Evolutionary conservation across 2,888 invertebrate species (phyloP), one percentile per base, ranked within the genome.

Genomic region (Linnaemya tessellans): DNA sequence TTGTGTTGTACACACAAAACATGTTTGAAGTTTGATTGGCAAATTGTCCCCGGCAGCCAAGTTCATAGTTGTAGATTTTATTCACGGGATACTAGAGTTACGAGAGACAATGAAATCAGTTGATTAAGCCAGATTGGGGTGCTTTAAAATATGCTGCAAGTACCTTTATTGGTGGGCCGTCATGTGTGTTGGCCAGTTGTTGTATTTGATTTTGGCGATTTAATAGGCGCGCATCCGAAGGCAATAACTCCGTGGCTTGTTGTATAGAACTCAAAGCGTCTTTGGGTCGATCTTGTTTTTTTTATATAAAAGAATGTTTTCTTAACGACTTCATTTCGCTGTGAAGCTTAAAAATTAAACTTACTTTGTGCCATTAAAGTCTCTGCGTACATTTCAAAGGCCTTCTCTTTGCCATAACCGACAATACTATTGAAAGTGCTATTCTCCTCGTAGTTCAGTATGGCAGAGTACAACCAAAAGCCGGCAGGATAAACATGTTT

Each of bases 1-100:
- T 91, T n/a, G 84, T 88, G 20, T 91, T 92, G 77, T 91, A 91
- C 25, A 88, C 11, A 43, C 92, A 91, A 58, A 89, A 78, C 15
- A 91, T 87, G 1, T 77, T 87, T 0, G 88, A 82, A 0, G 60
- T 71, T 30, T 60, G 30, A 9, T 80, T 51, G 0, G 85, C 54
- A 35, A 86, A 92, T 56, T 87, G 67, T 0, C 91, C 91, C 4
- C 90, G 91, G 18, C 91, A 91, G 10, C 90, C 91, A 1, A 60
- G 67, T 49, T 90, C 88, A 64, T 88, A 89, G 7, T 49, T n/a
- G 0, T 38, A 38, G n/a, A 62, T 22, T 3, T 3, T 10, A 3
- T 43, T 64, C 11, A 22, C 8, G 5, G 65, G 51, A 30, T 75
- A 73, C 87, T 87, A 54, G 13, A 46, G 22, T 56, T 10, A 7